Conservation (phyloP, 2,888 invertebrate genomes). For the Podabrus alpinus region DNA sequence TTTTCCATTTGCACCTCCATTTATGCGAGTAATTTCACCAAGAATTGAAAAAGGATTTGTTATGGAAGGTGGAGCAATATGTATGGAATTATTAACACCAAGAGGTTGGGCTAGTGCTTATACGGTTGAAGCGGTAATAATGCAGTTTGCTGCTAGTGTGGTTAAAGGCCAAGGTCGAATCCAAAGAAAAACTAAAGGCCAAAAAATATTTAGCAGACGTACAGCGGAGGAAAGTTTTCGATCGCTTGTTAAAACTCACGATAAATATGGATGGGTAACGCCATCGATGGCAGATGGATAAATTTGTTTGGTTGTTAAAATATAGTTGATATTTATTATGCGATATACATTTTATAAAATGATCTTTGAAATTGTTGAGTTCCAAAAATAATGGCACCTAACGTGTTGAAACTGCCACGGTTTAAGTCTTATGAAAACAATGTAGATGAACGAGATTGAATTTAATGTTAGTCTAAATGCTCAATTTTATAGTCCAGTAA, state of each 20-base stretch:
- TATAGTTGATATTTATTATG: neutral
- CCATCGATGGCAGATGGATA: constrained; percentile 85
- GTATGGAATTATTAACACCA: constrained; percentile 86
- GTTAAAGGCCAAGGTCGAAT: constrained; percentile 87
- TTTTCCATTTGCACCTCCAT: constrained; percentile 88
- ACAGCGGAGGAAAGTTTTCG: constrained; percentile 89
- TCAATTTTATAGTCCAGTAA: constrained; percentile 2
- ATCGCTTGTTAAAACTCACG: constrained; percentile 85
- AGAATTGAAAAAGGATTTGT: constrained; percentile 77
- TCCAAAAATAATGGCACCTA: constrained; percentile 14
- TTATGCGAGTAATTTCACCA: constrained; percentile 69
- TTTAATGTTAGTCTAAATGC: neutral
- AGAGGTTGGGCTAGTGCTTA: constrained; percentile 88
- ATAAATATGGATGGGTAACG: constrained; percentile 91
- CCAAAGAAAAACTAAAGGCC: constrained; percentile 75
- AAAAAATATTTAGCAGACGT: constrained; percentile 77
- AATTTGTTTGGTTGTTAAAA: constrained; percentile 38
- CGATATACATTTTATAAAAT: neutral
- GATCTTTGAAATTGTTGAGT: constrained; percentile 2
- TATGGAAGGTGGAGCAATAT: constrained; percentile 89
- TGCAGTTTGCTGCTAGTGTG: constrained; percentile 87
- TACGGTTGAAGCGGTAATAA: constrained; percentile 84
- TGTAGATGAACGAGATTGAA: neutral
- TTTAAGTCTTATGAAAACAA: neutral
- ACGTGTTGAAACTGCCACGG: constrained; percentile 4